Percentiles rank a stretch among this genome's conserved stretches.
phyloP scores from a whole-genome alignment of 1,140 invertebrate species.

The Drosophila santomea region DNA sequence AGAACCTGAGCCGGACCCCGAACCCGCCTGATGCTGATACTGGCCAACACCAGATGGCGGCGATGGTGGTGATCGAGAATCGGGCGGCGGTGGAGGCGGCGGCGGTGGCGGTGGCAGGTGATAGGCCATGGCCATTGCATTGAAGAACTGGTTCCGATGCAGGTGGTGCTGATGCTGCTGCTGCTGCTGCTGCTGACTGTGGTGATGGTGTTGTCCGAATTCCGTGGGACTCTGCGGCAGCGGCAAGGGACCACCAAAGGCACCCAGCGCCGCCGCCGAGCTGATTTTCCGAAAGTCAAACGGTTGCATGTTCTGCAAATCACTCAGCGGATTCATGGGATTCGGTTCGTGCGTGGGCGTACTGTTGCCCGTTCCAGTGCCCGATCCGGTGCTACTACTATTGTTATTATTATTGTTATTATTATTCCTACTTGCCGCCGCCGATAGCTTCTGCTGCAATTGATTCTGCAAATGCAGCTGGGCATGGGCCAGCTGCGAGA shows the following conservation, averaged over 20 bases:
- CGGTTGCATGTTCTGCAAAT: slow-evolving; percentile 97
- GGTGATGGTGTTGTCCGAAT: slow-evolving; percentile 75
- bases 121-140: slow-evolving; percentile 86
- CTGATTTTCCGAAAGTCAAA: slow-evolving; percentile 95
- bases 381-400: not conserved
- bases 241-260: slow-evolving; percentile 65
- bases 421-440: slow-evolving; percentile 16
- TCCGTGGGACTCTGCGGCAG: slow-evolving; percentile 76
- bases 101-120: slow-evolving; percentile 88
- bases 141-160: slow-evolving; percentile 86
- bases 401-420: slow-evolving; percentile 37
- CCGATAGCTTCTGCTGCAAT: slow-evolving; percentile 85
- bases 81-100: slow-evolving; percentile 85
- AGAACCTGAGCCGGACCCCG: not conserved
- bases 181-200: slow-evolving; percentile 57
- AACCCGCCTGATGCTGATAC: slow-evolving; percentile 16
- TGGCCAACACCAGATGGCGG: slow-evolving; percentile 5
- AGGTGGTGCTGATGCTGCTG: slow-evolving; percentile 82
- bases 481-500: slow-evolving; percentile 86
- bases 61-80: not conserved
- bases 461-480: slow-evolving; percentile 86
- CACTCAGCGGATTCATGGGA: slow-evolving; percentile 90
- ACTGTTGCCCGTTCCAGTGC: slow-evolving; percentile 60
- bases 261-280: slow-evolving; percentile 85
- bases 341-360: slow-evolving; percentile 63